Evolutionary conservation across 2,888 invertebrate species (phyloP).

Genomic region (Cheiracanthium punctorium): DNA sequence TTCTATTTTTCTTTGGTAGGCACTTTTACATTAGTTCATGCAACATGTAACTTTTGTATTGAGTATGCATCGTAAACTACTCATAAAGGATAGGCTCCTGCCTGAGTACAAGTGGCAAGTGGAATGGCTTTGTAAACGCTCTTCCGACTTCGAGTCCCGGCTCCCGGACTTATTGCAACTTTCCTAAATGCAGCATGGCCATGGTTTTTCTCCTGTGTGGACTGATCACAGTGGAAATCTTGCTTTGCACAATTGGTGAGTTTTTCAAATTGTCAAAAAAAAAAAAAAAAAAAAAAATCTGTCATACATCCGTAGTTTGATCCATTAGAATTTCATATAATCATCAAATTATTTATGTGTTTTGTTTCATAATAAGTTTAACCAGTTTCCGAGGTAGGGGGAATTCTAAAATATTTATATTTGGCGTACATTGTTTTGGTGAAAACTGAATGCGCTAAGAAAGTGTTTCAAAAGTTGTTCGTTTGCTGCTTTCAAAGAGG

Average conservation of each 20-base stretch:
- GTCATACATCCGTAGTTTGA: too few species aligned
- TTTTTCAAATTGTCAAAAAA: slow-evolving; percentile 5
- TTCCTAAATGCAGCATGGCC: slow-evolving; percentile 55
- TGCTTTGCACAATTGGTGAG: slow-evolving; percentile 57
- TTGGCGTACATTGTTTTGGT: too few species aligned
- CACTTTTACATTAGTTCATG: neutral
- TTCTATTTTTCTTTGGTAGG: neutral
- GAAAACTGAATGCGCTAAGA: too few species aligned
- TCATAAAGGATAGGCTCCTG: slow-evolving; percentile 28
- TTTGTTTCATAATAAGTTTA: too few species aligned
- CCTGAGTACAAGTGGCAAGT: slow-evolving; percentile 21
- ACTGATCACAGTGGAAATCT: slow-evolving; percentile 51
- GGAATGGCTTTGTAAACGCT: slow-evolving; percentile 22
- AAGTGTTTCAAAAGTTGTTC: too few species aligned
- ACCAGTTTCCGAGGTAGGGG: too few species aligned
- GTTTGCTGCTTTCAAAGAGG: too few species aligned
- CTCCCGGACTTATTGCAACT: slow-evolving; percentile 29
- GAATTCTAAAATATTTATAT: too few species aligned
- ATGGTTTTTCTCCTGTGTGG: slow-evolving; percentile 37
- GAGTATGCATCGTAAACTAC: slow-evolving; percentile 28
- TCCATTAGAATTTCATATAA: too few species aligned
- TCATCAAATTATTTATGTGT: too few species aligned
- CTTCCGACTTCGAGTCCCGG: slow-evolving; percentile 26
- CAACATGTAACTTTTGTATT: slow-evolving; percentile 21
- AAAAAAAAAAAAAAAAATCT: too few species aligned